These are phyloP conservation scores for Drosophila kurseongensis DNA, from an alignment of 1,140 invertebrate genomes.

Conservation along the genomic window DNA sequence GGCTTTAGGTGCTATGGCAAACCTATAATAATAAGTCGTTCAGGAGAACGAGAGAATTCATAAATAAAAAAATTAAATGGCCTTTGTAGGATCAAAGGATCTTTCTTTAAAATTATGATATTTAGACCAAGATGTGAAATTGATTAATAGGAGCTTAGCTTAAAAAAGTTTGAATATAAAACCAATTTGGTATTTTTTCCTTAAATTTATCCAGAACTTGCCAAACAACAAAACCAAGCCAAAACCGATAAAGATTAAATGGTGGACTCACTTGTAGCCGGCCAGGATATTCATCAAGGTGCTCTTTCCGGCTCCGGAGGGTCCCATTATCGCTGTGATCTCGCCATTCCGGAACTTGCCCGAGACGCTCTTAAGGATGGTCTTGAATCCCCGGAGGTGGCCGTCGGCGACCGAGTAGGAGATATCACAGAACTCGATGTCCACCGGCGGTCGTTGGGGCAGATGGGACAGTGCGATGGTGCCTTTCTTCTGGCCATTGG, in stretches of 20 bases:
- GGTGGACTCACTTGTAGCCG: constrained; percentile 92
- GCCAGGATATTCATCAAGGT: constrained; percentile 96
- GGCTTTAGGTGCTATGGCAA: no score
- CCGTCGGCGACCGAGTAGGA: constrained; percentile 94
- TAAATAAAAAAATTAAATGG: no score
- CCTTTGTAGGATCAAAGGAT: no score
- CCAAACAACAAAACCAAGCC: no score
- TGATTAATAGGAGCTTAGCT: no score
- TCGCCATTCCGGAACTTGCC: constrained; percentile 92
- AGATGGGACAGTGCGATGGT: constrained; percentile 90
- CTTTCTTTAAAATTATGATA: no score
- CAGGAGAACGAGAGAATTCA: no score
- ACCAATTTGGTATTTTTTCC: no score
- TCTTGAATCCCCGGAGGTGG: constrained; percentile 91
- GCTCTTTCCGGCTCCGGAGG: constrained; percentile 96
- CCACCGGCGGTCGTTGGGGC: constrained; percentile 92
- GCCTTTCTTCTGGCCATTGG: constrained; percentile 86
- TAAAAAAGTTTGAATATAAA: no score
- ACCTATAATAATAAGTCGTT: no score
- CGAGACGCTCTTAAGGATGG: constrained; percentile 93
- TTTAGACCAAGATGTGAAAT: no score
- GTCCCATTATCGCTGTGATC: constrained; percentile 97
- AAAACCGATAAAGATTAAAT: neutral
- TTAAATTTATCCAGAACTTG: no score
- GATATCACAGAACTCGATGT: constrained; percentile 94